Conservation (phyloP, 1,140 invertebrate genomes). For the Aphelinus certus region DNA sequence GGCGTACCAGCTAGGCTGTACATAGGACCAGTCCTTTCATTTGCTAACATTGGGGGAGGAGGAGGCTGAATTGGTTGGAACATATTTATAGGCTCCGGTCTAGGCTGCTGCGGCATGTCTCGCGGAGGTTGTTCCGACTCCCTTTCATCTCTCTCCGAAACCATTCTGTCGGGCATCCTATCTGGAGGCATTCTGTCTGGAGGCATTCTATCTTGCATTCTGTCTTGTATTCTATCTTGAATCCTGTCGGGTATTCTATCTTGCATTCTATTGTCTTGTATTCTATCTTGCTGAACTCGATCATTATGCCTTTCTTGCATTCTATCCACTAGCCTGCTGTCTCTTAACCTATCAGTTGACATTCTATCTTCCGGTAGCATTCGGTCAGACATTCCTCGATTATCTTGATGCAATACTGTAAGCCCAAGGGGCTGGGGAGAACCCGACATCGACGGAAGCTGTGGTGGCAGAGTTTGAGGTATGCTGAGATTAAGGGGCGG, state of each 20-base stretch:
- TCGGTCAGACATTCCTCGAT: conserved; percentile 12
- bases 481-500: conserved; percentile 61
- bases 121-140: conserved; percentile 46
- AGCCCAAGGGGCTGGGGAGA: conserved; percentile 61
- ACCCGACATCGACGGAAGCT: conserved; percentile 54
- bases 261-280: conserved; percentile 40
- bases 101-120: conserved; percentile 38
- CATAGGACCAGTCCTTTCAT: conserved; percentile 47
- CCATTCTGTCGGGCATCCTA: conserved; percentile 40
- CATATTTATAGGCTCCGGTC: conserved; percentile 58
- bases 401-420: conserved; percentile 56
- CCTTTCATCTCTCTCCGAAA: conserved; percentile 36
- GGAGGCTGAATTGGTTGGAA: conserved; percentile 67
- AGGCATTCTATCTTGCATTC: conserved; percentile 54
- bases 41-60: conserved; percentile 43
- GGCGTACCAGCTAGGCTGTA: conserved; percentile 67
- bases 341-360: conserved; percentile 19
- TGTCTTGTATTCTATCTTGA: conserved; percentile 41
- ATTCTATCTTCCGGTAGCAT: conserved; percentile 32
- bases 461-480: conserved; percentile 54
- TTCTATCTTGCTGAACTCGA: conserved; percentile 8
- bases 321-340: neutral
- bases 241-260: conserved; percentile 49
- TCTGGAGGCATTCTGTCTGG: conserved; percentile 48
- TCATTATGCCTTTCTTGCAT: neutral